Conservation (phyloP, 2,888 invertebrate species). For the Disparrhopalites patrizii region DNA sequence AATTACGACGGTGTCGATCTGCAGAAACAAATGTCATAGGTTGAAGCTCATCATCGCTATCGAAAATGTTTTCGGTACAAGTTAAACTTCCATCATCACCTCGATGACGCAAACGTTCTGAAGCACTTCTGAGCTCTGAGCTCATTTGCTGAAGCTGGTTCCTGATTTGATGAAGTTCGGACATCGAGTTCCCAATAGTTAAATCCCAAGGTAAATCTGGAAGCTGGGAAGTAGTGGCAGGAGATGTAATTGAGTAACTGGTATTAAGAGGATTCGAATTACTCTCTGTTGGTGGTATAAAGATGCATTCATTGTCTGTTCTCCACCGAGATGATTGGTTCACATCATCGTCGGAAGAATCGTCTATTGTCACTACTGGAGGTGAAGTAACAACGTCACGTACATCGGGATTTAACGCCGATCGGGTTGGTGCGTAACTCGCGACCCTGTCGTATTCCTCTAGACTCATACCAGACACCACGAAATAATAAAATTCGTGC, state of each 20-base stretch:
- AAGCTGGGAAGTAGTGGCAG: conserved; percentile 6
- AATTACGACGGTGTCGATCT: neutral
- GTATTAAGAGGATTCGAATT: conserved; percentile 18
- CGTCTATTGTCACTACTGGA: conserved; percentile 28
- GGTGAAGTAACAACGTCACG: conserved; percentile 12
- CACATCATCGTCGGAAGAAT: conserved; percentile 21
- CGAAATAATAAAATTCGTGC: conserved; percentile 82
- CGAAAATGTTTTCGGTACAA: no score
- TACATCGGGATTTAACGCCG: neutral
- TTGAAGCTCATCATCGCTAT: no score
- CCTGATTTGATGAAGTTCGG: neutral
- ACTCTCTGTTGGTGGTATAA: conserved; percentile 6
- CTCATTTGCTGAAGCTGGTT: neutral
- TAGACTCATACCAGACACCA: conserved; percentile 59
- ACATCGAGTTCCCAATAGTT: conserved; percentile 8
- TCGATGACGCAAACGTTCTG: no score
- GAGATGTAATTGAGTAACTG: no score
- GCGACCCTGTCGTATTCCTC: conserved; percentile 39
- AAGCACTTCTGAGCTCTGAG: neutral
- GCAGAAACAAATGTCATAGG: no score
- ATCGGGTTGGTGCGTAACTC: neutral
- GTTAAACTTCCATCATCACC: no score
- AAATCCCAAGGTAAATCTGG: conserved; percentile 27
- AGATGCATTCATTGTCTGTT: conserved; percentile 12
- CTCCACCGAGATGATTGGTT: neutral